Percentiles rank a stretch among this genome's conserved stretches.
Conservation (phyloP, 2,888 invertebrate genomes). For the Thera britannica region DNA sequence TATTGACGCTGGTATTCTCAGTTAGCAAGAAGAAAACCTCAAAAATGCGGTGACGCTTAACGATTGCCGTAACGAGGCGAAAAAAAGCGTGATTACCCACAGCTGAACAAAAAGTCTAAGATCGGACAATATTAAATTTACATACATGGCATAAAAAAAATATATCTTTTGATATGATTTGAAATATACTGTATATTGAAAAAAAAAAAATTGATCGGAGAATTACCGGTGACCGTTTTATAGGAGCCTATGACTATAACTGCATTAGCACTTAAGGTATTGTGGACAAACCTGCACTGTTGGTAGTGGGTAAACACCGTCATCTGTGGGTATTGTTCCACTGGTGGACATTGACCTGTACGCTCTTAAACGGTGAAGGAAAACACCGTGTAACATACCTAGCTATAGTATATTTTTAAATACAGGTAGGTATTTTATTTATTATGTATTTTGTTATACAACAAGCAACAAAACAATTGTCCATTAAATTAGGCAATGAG, state of each 20-base stretch:
- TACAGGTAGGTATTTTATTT: too few relatives aligned
- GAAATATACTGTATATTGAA: too few relatives aligned
- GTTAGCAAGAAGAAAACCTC: neutral
- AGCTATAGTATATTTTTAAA: too few relatives aligned
- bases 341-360: neutral
- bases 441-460: too few relatives aligned
- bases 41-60: neutral
- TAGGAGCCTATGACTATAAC: neutral
- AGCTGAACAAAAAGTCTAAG: too few relatives aligned
- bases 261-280: conserved; percentile 18
- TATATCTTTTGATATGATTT: too few relatives aligned
- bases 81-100: too few relatives aligned
- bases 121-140: too few relatives aligned
- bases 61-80: neutral
- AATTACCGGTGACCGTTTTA: neutral
- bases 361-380: neutral
- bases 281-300: conserved; percentile 13
- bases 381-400: neutral
- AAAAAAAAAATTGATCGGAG: too few relatives aligned
- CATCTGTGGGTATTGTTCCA: neutral
- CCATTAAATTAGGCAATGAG: too few relatives aligned
- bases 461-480: too few relatives aligned
- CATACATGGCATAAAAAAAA: too few relatives aligned
- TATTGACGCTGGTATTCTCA: conserved; percentile 14
- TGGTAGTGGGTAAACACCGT: neutral